A percentile compares a stretch with the other conserved stretches of the same genome.
These are phyloP conservation scores for Gymnobelideus leadbeateri DNA, from an alignment of 2,113 vertebrate genomes.

Conservation along the genomic window DNA sequence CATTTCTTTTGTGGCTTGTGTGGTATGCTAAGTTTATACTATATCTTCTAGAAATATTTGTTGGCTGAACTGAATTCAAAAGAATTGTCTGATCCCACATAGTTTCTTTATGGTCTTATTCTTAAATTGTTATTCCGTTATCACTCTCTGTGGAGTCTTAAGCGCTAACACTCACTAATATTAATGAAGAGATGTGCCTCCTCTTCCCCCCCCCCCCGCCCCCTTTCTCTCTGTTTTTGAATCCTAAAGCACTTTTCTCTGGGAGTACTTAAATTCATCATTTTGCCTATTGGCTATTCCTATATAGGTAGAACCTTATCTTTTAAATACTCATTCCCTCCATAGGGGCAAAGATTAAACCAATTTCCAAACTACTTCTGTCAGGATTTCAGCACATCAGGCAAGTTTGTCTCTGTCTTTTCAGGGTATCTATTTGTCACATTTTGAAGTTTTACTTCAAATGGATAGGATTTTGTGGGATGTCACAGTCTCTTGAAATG, in stretches of 20 bases:
- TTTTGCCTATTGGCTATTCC: constrained; percentile 57
- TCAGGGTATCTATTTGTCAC: constrained; percentile 56
- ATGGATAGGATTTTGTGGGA: constrained; percentile 51
- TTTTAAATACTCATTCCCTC: constrained; percentile 51
- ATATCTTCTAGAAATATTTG: constrained; percentile 19
- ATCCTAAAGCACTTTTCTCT: constrained; percentile 56
- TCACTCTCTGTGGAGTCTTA: constrained; percentile 35
- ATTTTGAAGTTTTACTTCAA: constrained; percentile 65
- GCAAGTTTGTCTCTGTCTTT: constrained; percentile 27
- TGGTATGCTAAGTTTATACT: constrained; percentile 5
- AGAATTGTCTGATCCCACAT: neutral
- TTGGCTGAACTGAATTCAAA: constrained; percentile 25
- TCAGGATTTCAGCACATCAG: constrained; percentile 57
- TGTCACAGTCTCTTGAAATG: constrained; percentile 50
- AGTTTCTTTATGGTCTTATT: constrained; percentile 31
- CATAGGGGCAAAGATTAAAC: constrained; percentile 59
- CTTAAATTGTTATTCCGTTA: constrained; percentile 28
- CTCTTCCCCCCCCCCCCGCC: neutral
- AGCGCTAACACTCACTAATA: constrained; percentile 42
- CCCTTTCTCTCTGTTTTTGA: constrained; percentile 38
- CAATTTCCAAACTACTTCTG: constrained; percentile 65
- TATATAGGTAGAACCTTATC: constrained; percentile 60
- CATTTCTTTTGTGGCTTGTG: constrained; percentile 20
- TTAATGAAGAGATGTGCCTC: constrained; percentile 25
- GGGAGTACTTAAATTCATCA: constrained; percentile 46